A percentile compares a stretch with the other conserved stretches of the same genome.
phyloP scores from a whole-genome alignment of 2,113 vertebrate species.

The Tachysurus fulvidraco region DNA sequence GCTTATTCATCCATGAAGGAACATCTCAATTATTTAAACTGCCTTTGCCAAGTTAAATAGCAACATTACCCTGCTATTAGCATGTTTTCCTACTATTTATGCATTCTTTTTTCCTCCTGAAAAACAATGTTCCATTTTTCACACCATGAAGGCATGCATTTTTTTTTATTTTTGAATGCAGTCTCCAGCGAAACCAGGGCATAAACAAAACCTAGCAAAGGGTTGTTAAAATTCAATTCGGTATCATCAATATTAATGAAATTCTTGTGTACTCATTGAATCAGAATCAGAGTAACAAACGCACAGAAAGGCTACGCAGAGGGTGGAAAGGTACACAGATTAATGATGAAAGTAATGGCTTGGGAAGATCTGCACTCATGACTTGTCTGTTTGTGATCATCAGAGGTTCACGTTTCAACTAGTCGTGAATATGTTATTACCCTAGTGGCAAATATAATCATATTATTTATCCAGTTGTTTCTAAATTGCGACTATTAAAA shows the following conservation, averaged over 20 bases:
- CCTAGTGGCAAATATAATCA: neutral
- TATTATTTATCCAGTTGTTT: neutral
- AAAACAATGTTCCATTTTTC: conserved; percentile 18
- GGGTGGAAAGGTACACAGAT: neutral
- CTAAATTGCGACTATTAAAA: neutral
- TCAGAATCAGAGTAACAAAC: conserved; percentile 3
- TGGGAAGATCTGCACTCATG: neutral
- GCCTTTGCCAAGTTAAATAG: neutral
- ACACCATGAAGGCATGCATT: neutral
- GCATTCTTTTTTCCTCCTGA: neutral
- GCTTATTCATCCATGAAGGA: conserved; percentile 13
- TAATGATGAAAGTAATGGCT: conserved; percentile 9
- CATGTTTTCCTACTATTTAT: conserved; percentile 6
- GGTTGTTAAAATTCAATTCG: conserved; percentile 11
- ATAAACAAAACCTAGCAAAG: neutral
- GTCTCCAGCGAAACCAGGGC: neutral
- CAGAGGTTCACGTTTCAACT: neutral
- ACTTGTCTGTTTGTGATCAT: neutral
- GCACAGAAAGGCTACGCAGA: neutral
- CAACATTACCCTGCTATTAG: neutral
- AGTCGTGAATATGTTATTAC: neutral
- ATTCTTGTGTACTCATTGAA: neutral
- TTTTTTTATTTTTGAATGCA: neutral
- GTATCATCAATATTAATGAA: conserved; percentile 28
- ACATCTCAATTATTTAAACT: conserved; percentile 3